Percentiles rank a stretch among this genome's conserved stretches.
Evolutionary conservation across 2,113 vertebrate genomes (phyloP).

Genomic region (Scortum barcoo): DNA sequence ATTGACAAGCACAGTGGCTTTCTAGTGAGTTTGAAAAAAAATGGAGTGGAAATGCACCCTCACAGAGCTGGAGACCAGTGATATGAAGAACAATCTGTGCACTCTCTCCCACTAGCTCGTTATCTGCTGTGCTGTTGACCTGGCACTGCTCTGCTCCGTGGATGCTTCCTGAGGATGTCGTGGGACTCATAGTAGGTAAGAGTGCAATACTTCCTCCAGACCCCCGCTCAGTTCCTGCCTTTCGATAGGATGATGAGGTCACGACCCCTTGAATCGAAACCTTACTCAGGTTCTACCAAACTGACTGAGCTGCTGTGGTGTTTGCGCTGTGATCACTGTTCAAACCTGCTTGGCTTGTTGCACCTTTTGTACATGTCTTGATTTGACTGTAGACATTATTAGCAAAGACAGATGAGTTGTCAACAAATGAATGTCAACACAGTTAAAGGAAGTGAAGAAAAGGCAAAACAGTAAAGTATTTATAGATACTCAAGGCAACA

Average conservation of each 20-base stretch:
- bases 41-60: background rate
- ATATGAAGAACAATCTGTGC: constrained; percentile 14
- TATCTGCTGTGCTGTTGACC: constrained; percentile 42
- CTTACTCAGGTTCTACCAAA: constrained; percentile 1
- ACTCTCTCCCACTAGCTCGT: constrained; percentile 32
- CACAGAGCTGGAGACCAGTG: constrained; percentile 20
- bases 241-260: constrained; percentile 25
- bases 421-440: constrained; percentile 2
- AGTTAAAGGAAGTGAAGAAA: background rate
- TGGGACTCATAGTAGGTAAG: constrained; percentile 28
- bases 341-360: constrained; percentile 32
- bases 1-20: background rate
- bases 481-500: background rate
- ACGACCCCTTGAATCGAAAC: constrained; percentile 9
- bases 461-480: background rate
- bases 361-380: background rate
- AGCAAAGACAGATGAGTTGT: constrained; percentile 22
- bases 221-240: constrained; percentile 57
- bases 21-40: background rate
- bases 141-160: constrained; percentile 29
- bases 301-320: constrained; percentile 11
- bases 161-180: constrained; percentile 73
- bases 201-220: constrained; percentile 48
- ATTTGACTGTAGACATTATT: constrained; percentile 37
- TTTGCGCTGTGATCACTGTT: background rate